A percentile compares a stretch with the other conserved stretches of the same genome.
These are phyloP conservation scores for Tringa solitaria DNA, from an alignment of 2,113 vertebrate genomes.

Conservation along the genomic window DNA sequence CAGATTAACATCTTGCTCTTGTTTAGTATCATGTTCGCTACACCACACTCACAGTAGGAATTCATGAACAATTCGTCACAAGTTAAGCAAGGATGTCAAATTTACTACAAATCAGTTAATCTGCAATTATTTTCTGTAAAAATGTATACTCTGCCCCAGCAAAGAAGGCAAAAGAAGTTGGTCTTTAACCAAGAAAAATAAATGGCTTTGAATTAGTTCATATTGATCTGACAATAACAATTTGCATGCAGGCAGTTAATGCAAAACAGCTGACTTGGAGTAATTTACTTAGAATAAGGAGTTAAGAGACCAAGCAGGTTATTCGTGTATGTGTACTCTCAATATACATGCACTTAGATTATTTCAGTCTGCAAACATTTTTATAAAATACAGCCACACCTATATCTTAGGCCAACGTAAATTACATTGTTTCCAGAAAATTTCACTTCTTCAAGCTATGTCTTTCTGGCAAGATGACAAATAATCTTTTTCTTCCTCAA, in stretches of 20 bases:
- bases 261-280: neutral
- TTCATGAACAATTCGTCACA: neutral
- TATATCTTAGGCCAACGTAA: neutral
- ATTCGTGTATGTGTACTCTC: neutral
- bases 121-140: neutral
- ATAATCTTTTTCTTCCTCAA: neutral
- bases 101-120: neutral
- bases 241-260: conserved; percentile 14
- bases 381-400: neutral
- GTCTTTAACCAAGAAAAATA: neutral
- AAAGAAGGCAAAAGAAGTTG: neutral
- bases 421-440: neutral
- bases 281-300: neutral
- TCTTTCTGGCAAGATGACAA: neutral
- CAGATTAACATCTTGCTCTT: neutral
- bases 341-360: neutral
- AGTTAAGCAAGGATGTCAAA: neutral
- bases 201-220: neutral
- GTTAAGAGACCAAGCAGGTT: neutral
- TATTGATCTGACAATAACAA: neutral
- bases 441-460: neutral
- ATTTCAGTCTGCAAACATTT: neutral
- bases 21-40: neutral
- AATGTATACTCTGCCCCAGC: neutral
- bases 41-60: neutral